These are phyloP conservation scores for Lanius collurio DNA, from an alignment of 2,113 vertebrate species.

Conservation along the genomic window DNA sequence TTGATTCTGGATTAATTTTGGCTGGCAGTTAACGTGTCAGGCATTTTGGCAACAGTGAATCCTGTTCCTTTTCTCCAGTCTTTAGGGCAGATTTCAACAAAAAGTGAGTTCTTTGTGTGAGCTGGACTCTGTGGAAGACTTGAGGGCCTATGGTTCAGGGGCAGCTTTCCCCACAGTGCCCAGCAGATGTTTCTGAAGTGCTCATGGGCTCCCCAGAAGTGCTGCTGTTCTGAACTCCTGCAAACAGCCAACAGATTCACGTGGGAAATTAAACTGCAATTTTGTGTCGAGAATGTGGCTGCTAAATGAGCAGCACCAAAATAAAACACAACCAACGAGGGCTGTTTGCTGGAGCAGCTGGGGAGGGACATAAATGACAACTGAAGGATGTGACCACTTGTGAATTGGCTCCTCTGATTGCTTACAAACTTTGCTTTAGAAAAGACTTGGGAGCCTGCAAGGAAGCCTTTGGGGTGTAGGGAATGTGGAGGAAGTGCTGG, in stretches of 20 bases:
- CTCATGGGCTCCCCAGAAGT: not conserved
- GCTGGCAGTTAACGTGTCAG: not conserved
- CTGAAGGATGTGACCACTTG: not conserved
- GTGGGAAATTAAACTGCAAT: slow-evolving; percentile 49
- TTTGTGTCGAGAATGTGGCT: slow-evolving; percentile 16
- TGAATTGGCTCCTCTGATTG: not conserved
- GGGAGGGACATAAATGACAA: not conserved
- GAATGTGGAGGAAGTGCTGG: not conserved
- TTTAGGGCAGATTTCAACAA: not conserved
- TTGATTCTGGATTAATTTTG: not conserved
- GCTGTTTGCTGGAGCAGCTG: not conserved
- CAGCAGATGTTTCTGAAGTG: slow-evolving; percentile 42
- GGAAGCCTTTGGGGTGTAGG: not conserved
- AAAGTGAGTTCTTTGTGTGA: not conserved
- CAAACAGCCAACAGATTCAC: slow-evolving; percentile 40
- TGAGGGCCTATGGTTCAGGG: not conserved
- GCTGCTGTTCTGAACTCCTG: slow-evolving; percentile 52
- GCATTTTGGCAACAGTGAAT: not conserved
- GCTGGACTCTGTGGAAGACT: not conserved
- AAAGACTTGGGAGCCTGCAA: not conserved
- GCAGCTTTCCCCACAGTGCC: not conserved
- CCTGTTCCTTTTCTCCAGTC: not conserved
- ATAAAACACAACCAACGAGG: slow-evolving; percentile 25
- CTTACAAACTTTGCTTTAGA: not conserved
- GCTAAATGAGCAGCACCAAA: slow-evolving; percentile 25